Evolutionary conservation across 2,888 invertebrate genomes (phyloP), one percentile per base, ranked within the genome.

Genomic region (Blastobasis adustella): DNA sequence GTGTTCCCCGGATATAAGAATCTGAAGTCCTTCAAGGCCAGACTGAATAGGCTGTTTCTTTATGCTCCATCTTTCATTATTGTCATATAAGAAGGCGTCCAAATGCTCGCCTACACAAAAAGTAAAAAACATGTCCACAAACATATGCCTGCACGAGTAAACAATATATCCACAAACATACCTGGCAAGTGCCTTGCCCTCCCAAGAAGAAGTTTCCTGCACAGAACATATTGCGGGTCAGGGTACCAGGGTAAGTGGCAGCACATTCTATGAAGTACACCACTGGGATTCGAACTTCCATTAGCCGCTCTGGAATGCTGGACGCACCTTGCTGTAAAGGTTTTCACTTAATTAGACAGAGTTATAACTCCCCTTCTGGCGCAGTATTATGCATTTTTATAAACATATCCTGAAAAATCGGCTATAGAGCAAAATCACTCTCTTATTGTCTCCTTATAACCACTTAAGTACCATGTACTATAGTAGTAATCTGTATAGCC

Each of bases 141-240:
- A 40, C 8, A 49, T 67, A 82, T n/a, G n/a, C n/a, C n/a, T n/a
- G n/a, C 9, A 41, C 8, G 9, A 41, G 23, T 3, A 4, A 8
- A 8, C n/a, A 41, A 41, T 2, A 41, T 41, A 2, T 9, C 9
- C 41, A 9, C 41, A 7, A n/a, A 40, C 8, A 49, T 67, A 82
- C 86, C 79, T 87, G 86, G 47, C 87, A 87, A 49, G 86, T 85
- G 0, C 84, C 76, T 56, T 82, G 58, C 0, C 83, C 80, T 1
- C 86, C 86, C 0, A 86, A 49, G 51, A 77, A 65, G 65, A 80
- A 87, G 55, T 83, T 82, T 0, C 86, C 86, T 2, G 70, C 82
- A 36, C 87, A 87, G 63, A 77, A 77, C 79, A 79, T 76, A 43
- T 87, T 85, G 6, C 58, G 59, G 0, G 86, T 85, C 7, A 84